These are phyloP conservation scores for Euwallacea similis DNA, from an alignment of 1,140 invertebrate genomes.

Conservation along the genomic window DNA sequence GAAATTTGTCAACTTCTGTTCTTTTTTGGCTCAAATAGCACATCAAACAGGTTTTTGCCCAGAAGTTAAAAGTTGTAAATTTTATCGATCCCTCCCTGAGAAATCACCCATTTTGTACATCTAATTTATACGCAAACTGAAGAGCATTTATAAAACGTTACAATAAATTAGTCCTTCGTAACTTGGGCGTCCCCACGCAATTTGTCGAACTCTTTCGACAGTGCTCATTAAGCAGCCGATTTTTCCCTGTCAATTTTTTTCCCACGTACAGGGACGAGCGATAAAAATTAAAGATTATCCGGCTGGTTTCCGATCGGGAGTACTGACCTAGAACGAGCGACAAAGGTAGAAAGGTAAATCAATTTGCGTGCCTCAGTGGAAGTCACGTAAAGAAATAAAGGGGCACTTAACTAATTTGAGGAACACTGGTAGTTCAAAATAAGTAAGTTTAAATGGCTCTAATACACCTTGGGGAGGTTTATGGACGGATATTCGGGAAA, in stretches of 20 bases:
- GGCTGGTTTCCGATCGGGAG: no score
- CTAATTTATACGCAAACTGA: conserved; percentile 2
- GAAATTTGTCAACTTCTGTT: no score
- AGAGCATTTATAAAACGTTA: conserved; percentile 7
- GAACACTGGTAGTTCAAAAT: background rate
- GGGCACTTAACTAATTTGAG: conserved; percentile 41
- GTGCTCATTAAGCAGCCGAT: background rate
- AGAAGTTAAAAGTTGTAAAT: no score
- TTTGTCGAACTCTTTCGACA: conserved; percentile 14
- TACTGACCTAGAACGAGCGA: no score
- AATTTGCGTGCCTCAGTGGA: conserved; percentile 31
- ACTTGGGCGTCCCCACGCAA: conserved; percentile 13
- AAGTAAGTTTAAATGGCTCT: background rate
- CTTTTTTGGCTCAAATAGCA: no score
- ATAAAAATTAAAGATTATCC: background rate
- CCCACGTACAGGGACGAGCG: background rate
- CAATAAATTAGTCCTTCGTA: conserved; percentile 14
- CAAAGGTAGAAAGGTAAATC: background rate
- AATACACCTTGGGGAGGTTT: no score
- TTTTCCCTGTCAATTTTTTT: conserved; percentile 8
- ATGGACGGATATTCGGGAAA: no score
- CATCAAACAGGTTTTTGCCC: no score
- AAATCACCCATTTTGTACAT: background rate
- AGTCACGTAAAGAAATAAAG: conserved; percentile 39
- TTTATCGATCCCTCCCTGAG: background rate